Evolutionary conservation across 1,140 invertebrate species (phyloP), one percentile per base, ranked within the genome.

Genomic region (Whitmania pigra): DNA sequence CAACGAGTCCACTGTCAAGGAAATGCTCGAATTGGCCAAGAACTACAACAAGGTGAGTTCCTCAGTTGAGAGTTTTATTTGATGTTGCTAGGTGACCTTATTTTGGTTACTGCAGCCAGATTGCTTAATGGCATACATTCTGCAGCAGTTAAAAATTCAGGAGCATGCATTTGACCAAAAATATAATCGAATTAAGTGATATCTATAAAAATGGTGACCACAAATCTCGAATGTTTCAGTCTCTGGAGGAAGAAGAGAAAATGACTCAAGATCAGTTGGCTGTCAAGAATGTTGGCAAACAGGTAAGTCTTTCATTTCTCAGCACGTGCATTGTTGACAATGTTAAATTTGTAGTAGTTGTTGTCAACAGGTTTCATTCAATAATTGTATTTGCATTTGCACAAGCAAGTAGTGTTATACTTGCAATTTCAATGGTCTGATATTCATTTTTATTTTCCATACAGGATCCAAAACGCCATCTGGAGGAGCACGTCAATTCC

Each of bases 231-330:
- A 69, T 69, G 40, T 54, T 73, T 71, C 74, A 89, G 88, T 91
- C 94, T 55, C 84, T 99, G 60, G 96, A 99, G 84, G 97, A 99
- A 78, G 97, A 99, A 83, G 95, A 99, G 81, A 97, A 97, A 81
- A 97, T 99, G 94, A 99, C 95, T n/a, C 91, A 93, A 0, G 94
- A 99, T 82, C 95, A 99, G 81, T 84, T 99, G 79, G 96, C 95
- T 20, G 98, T 99, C 77, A 99, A 99, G 81, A 99, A 99, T 85
- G 96, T 99, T 57, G 97, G 97, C 29, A 99, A 99, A 85, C 92
- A 97, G 83, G 83, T 82, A 75, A 75, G 74, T 74, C 25, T 13
- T 73, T n/a, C 25, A 13, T 74, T 60, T 6, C 57, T 22, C 13
- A 6, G 13, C n/a, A n/a, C n/a, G n/a, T n/a, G n/a, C n/a, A n/a